These are phyloP conservation scores for Meda fulgida DNA, from an alignment of 2,797 vertebrate species.

Conservation along the genomic window DNA sequence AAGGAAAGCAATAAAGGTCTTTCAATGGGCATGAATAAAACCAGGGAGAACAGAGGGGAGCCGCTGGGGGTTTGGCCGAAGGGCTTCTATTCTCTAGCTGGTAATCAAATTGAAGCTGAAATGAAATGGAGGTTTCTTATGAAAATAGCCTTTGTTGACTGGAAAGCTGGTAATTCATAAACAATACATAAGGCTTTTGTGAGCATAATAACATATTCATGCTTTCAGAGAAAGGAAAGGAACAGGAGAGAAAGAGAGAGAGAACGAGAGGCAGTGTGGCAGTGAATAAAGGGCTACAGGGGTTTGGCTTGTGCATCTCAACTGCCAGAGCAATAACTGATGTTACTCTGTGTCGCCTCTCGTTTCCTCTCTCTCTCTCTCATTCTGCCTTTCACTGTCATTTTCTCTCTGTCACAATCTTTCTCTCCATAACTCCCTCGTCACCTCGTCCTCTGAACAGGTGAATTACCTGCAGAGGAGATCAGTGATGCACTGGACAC, in stretches of 20 bases:
- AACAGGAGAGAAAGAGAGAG: conserved; percentile 1
- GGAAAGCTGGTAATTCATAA: conserved; percentile 99
- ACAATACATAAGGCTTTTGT: conserved; percentile 98
- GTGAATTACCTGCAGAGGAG: conserved; percentile 3
- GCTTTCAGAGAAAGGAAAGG: conserved; percentile 82
- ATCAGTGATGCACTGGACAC: not conserved
- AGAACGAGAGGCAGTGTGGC: conserved; percentile 10
- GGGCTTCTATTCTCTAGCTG: conserved; percentile 93
- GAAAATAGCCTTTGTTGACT: conserved; percentile 99
- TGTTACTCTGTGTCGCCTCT: conserved; percentile 37
- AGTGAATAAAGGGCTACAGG: conserved; percentile 51
- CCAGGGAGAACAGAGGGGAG: conserved; percentile 78
- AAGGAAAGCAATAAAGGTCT: conserved; percentile 99
- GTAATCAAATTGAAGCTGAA: conserved; percentile 99
- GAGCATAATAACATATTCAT: conserved; percentile 99
- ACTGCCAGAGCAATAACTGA: conserved; percentile 32
- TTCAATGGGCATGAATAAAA: conserved; percentile 85
- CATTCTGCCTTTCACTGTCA: not conserved
- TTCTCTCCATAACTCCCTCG: not conserved
- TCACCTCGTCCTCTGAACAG: too few species aligned
- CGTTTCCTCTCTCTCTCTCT: not conserved
- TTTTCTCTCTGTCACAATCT: not conserved
- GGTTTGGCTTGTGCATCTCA: conserved; percentile 40
- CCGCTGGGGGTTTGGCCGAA: conserved; percentile 90
- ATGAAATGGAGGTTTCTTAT: conserved; percentile 99